A percentile compares a stretch with the other conserved stretches of the same genome.
These are phyloP conservation scores for Drosophila auraria DNA, from an alignment of 1,140 invertebrate species.

Conservation along the genomic window DNA sequence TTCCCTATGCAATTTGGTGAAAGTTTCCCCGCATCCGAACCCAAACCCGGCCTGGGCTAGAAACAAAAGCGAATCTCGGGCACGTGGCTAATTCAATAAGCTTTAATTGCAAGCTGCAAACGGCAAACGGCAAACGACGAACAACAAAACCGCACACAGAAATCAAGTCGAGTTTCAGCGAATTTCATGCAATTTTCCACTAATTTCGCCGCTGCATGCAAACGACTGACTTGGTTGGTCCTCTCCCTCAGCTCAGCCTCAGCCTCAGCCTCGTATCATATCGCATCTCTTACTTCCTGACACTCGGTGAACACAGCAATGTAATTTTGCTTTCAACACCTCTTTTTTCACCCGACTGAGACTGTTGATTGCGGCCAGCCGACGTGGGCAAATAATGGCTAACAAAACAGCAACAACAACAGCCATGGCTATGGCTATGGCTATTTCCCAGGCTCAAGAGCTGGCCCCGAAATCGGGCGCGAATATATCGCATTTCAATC, in stretches of 20 bases:
- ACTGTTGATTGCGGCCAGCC: conserved; percentile 55
- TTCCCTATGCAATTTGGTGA: conserved; percentile 52
- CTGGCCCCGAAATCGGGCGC: conserved; percentile 78
- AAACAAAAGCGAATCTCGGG: conserved; percentile 57
- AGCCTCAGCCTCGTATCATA: conserved; percentile 56
- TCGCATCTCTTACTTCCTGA: conserved; percentile 77
- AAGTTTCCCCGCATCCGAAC: conserved; percentile 20
- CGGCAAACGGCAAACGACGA: conserved; percentile 9
- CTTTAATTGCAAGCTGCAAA: conserved; percentile 63
- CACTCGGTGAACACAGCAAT: conserved; percentile 61
- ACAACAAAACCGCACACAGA: conserved; percentile 49
- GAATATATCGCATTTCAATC: conserved; percentile 84
- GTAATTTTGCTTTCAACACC: conserved; percentile 84
- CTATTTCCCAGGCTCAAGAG: conserved; percentile 68
- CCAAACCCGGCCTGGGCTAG: background rate
- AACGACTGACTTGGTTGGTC: conserved; percentile 35
- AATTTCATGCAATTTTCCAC: conserved; percentile 71
- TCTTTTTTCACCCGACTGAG: conserved; percentile 48
- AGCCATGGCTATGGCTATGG: conserved; percentile 32
- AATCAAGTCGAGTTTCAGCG: conserved; percentile 57
- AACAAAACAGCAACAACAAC: conserved; percentile 54
- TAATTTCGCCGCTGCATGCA: conserved; percentile 78
- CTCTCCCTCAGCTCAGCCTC: conserved; percentile 10
- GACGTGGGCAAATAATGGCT: conserved; percentile 33
- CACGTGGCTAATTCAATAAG: conserved; percentile 81